Evolutionary conservation across 2,888 invertebrate genomes (phyloP).

Genomic region (Meloe dianella): DNA sequence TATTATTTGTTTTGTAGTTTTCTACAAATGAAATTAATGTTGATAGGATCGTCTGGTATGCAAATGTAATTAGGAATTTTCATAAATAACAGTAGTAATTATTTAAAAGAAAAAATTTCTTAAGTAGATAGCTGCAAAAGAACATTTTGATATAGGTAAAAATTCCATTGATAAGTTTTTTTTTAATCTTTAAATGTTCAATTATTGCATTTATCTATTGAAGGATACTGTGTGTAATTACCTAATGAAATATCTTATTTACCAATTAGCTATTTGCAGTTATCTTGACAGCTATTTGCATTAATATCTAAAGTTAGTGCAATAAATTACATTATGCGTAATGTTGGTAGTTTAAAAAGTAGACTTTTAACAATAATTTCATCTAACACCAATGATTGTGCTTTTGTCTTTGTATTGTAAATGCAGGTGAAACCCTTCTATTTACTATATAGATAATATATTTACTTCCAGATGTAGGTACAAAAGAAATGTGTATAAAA

Average conservation of each 20-base stretch:
- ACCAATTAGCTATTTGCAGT: neutral
- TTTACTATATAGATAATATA: neutral
- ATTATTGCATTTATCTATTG: neutral
- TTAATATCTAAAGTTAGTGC: neutral
- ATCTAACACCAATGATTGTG: too few species aligned
- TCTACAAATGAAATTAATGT: neutral
- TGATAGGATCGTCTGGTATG: slow-evolving; percentile 13
- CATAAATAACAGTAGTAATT: neutral
- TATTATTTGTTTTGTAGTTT: neutral
- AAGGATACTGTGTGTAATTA: neutral
- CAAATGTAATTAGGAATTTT: slow-evolving; percentile 2
- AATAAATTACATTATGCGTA: neutral
- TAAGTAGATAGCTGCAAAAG: neutral
- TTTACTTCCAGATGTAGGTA: neutral
- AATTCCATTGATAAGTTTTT: neutral
- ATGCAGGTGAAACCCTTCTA: neutral
- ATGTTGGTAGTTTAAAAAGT: neutral
- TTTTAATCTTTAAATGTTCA: too few species aligned
- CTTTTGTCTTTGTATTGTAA: neutral
- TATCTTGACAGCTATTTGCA: slow-evolving; percentile 9
- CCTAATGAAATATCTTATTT: neutral
- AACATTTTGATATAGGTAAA: neutral
- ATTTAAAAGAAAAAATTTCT: neutral
- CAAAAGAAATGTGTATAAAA: neutral
- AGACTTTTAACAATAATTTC: too few species aligned